Conservation (phyloP, 1,140 invertebrate genomes). For the Scaptomyza graminum region DNA sequence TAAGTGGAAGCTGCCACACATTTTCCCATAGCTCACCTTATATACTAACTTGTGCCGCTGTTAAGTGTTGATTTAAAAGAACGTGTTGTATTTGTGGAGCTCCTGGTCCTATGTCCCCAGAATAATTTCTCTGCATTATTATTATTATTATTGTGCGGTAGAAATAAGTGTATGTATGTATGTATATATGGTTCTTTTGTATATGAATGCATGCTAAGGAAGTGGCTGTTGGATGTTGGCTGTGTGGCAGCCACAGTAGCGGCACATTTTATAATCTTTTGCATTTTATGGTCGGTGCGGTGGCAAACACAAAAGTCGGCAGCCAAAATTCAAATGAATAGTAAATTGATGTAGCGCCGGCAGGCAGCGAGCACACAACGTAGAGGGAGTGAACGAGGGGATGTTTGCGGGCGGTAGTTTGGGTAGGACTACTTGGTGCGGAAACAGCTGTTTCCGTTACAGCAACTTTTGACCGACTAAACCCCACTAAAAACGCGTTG, state of each 20-base stretch:
- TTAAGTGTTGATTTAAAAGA: not conserved
- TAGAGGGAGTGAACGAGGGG: not conserved
- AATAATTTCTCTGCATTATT: slow-evolving; percentile 22
- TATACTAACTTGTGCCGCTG: too few species aligned
- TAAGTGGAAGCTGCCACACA: not conserved
- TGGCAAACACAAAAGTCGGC: slow-evolving; percentile 51
- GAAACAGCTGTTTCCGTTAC: slow-evolving; percentile 76
- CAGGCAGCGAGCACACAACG: not conserved
- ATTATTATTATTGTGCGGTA: slow-evolving; percentile 31
- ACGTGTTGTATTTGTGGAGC: not conserved
- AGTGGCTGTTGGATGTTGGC: slow-evolving; percentile 39
- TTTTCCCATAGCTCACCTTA: not conserved
- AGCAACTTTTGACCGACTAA: slow-evolving; percentile 42
- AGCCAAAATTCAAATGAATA: slow-evolving; percentile 78
- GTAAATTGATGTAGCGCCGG: slow-evolving; percentile 56
- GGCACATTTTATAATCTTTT: slow-evolving; percentile 72
- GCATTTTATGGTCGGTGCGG: slow-evolving; percentile 68
- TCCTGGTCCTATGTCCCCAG: not conserved
- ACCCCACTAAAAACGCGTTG: slow-evolving; percentile 33
- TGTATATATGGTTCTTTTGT: too few species aligned
- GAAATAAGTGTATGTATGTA: slow-evolving; percentile 12
- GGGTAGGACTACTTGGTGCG: slow-evolving; percentile 23
- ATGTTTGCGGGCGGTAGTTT: not conserved
- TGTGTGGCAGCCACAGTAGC: slow-evolving; percentile 17
- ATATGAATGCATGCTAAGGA: slow-evolving; percentile 51